Evolutionary conservation across 1,140 invertebrate genomes (phyloP), one percentile per base, ranked within the genome.

Genomic region (Periplaneta americana): DNA sequence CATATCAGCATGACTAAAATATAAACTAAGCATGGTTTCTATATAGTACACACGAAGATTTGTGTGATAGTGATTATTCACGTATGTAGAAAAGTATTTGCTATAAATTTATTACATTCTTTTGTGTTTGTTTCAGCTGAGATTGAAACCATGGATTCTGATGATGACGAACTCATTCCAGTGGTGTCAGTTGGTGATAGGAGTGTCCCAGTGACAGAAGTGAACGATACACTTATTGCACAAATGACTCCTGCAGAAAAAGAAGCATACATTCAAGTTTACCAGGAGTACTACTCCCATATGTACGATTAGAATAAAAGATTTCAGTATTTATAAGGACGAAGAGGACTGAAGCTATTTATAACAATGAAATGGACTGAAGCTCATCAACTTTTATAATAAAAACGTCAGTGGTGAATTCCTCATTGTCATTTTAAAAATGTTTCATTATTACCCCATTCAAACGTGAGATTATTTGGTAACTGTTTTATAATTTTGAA

Each of bases 241-340:
- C 92, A 94, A 88, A 99, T 99, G 98, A 96, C 95, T 18, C 93
- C 95, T 8, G 89, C 93, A 31, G 97, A 99, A 87, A 98, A 98
- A 88, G 96, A 98, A 87, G 93, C 94, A 35, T 99, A 98, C 87
- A 98, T 98, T 84, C 94, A 97, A 88, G 91, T 96, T 15, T 98
- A 97, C 87, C 97, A 98, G 88, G 97, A 98, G 87, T 95, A 97
- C 88, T 98, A 97, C 87, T 95, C 94, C 82, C 93, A 95, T 86
- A 95, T 96, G 89, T 95, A 94, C 84, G 91, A 92, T 85, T 92
- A 89, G 88, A 76, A 80, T 57, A 34, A 79, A 75, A 36, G 28
- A 81, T 36, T 74, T 37, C 1, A 75, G 28, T 75, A 13, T 75
- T 15, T 75, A 18, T 75, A n/a, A 75, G 74, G n/a, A n/a, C n/a